Base-by-base conservation (phyloP, 2,888 invertebrate species). In the Synergus laeviventris region DNA sequence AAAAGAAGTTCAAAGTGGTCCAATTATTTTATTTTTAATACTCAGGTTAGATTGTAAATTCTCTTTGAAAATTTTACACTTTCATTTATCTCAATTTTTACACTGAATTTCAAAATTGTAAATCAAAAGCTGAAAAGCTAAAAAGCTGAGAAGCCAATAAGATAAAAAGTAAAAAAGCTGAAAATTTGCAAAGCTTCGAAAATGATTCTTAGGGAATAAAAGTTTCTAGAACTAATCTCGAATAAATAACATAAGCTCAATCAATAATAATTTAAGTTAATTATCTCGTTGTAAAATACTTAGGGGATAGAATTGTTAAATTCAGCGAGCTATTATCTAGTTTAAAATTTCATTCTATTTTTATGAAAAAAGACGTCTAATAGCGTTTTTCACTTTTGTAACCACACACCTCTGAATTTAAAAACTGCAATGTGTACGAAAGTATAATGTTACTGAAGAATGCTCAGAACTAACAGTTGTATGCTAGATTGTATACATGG, bases 1-100 rank as follows among this genome's bases (percentile, higher is more conserved):
- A 11, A 18, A 59, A 59, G 14, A 24, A 24, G 24, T 59, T 14
- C 14, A 59, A 59, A 24, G 59, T 21, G 59, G 59, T 59, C 59
- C 59, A 59, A 59, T 24, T 42, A 14, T 42, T 14, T 21, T 59
- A 12, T 24, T 59, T 59, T 56, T 24, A 82, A 86, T 77, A 18
- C 21, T 18, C 49, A 73, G 54, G 14, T 36, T 24, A 31, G 12
- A 73, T 36, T 56, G 54, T 54, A 38, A 56, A 18, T 59, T 74
- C 1, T 24, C 24, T 59, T 14, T 12, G 0, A 59, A 14, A 14
- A 64, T 16, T 39, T 39, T 64, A 8, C 16, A 64, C 39, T 42
- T 64, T 64, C 39, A 18, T 45, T 49, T 49, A 36, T 16, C 31
- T 70, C 5, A 31, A 54, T 16, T 49, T 14, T n/a, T 1, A 45